These are phyloP conservation scores for Nicator chloris DNA, from an alignment of 2,113 vertebrate species.

Conservation along the genomic window DNA sequence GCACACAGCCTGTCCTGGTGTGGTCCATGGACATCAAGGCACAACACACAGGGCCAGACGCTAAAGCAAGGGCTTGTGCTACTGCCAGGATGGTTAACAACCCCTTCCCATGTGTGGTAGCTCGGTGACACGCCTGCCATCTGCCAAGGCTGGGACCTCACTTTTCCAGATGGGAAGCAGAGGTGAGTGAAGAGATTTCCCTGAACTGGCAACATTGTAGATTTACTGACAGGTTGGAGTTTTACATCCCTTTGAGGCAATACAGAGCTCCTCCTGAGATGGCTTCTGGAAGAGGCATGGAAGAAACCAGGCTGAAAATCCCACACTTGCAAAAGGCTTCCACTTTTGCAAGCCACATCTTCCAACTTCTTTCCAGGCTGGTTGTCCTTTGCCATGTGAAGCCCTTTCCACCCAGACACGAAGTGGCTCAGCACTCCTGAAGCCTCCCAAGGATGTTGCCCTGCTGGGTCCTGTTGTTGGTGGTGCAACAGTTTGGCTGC, in stretches of 20 bases:
- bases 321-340: neutral
- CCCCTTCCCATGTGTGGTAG: neutral
- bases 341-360: neutral
- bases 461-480: neutral
- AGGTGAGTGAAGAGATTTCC: neutral
- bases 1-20: neutral
- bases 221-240: neutral
- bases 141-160: neutral
- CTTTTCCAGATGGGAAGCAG: neutral
- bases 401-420: neutral
- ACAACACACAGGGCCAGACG: neutral
- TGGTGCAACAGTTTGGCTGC: neutral
- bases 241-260: neutral
- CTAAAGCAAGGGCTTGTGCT: neutral
- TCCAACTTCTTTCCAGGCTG: neutral
- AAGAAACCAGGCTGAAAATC: neutral
- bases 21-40: neutral
- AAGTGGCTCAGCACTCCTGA: neutral
- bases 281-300: neutral
- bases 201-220: neutral
- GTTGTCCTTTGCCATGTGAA: neutral
- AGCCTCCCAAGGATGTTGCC: neutral
- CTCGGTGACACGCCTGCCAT: neutral
- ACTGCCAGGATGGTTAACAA: neutral
- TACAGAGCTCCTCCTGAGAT: neutral